Evolutionary conservation across 2,797 vertebrate genomes (phyloP).

Genomic region (Hypotaenidia okinawae): DNA sequence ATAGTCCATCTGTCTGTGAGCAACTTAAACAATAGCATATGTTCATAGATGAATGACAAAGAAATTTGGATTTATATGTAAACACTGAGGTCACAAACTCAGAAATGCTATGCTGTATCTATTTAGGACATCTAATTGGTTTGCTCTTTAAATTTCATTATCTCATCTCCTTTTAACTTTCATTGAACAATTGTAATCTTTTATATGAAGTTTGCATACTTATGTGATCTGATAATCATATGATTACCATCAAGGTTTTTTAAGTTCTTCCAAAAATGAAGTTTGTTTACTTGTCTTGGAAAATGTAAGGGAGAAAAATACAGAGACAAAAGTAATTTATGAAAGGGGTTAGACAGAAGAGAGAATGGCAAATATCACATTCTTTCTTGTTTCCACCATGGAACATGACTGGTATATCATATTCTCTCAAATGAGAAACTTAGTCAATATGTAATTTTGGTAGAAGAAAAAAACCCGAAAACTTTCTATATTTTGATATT

Average conservation of each 20-base stretch:
- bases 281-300: neutral
- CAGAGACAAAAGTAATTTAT: neutral
- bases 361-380: neutral
- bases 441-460: neutral
- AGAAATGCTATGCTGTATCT: neutral
- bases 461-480: neutral
- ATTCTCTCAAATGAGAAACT: neutral
- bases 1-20: neutral
- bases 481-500: neutral
- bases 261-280: neutral
- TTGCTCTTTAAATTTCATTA: neutral
- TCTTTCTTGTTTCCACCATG: neutral
- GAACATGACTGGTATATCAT: neutral
- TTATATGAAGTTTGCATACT: neutral
- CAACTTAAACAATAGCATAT: neutral
- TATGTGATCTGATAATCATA: neutral
- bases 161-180: neutral
- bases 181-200: neutral
- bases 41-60: neutral
- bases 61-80: neutral
- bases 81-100: neutral
- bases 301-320: neutral
- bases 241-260: neutral
- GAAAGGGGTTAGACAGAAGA: neutral
- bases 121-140: neutral